Evolutionary conservation across 2,797 vertebrate species (phyloP), one percentile per base, ranked within the genome.

Genomic region (Arctocebus calabarensis): DNA sequence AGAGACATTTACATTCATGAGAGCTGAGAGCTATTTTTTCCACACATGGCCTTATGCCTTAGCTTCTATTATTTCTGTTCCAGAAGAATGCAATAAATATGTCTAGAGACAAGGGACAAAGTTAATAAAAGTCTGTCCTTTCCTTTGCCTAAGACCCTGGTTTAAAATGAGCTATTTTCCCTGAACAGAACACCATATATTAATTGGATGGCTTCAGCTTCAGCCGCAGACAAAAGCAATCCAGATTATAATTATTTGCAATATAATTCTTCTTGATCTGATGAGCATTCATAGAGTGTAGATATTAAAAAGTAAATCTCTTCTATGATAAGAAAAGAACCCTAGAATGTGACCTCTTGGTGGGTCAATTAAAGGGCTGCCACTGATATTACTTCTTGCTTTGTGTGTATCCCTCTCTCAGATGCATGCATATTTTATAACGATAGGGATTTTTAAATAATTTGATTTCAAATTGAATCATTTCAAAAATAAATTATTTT

Each of bases 81-180:
- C 95, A 98, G 97, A 94, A 98, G 88, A 98, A 98, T 97, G 96
- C 96, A 98, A 98, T 98, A 98, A 98, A 98, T 97, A 97, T 93
- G 90, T 97, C 96, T 98, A 97, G 96, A 98, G 97, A 98, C 97
- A 98, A 97, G 96, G 94, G 96, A 98, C 97, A 97, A 97, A 98
- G 98, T 98, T 98, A 98, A 98, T 98, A 98, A 98, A 98, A 98
- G 97, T 22, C 95, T 96, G 97, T 98, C 97, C 95, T 98, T 98
- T 98, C 88, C 94, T 97, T 97, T 98, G 97, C 96, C 92, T 96
- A 97, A 95, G 94, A 97, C 90, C 94, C 70, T 96, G 79, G 88
- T 97, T 98, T 98, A 97, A 98, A 98, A 94, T 97, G 96, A 93
- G 92, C 97, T 98, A 97, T 98, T 97, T 98, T 97, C 98, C 96